A percentile compares a stretch with the other conserved stretches of the same genome.
Evolutionary conservation across 2,888 invertebrate species (phyloP).

Genomic region (Agonopterix heracliana): DNA sequence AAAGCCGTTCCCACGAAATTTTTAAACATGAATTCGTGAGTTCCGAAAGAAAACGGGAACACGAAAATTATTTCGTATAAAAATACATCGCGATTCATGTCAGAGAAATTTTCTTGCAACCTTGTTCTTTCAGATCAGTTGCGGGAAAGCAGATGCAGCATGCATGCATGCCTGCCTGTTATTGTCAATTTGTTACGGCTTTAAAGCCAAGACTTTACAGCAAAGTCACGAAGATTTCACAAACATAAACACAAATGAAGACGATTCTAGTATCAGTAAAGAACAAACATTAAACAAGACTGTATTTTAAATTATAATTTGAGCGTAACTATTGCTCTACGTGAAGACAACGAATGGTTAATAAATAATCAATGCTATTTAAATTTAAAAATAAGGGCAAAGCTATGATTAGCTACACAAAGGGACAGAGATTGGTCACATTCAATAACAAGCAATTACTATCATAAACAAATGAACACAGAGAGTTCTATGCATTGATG

Average conservation of each 20-base stretch:
- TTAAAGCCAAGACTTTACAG: constrained; percentile 13
- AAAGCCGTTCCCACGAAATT: constrained; percentile 12
- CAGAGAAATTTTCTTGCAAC: constrained; percentile 13
- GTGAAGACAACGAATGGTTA: constrained; percentile 31
- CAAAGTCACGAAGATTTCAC: constrained; percentile 20
- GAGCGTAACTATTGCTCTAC: constrained; percentile 25
- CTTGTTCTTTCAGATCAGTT: constrained; percentile 17
- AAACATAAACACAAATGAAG: background rate
- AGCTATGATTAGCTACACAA: constrained; percentile 3
- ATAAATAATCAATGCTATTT: constrained; percentile 25
- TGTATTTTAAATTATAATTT: constrained; percentile 19
- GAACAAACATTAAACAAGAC: too few relatives aligned
- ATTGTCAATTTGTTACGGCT: constrained; percentile 28
- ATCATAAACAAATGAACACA: too few relatives aligned
- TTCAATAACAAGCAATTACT: constrained; percentile 1
- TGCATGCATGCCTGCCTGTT: constrained; percentile 20
- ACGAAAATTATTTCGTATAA: background rate
- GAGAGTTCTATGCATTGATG: too few relatives aligned
- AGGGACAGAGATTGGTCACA: constrained; percentile 9
- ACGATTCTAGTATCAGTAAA: background rate
- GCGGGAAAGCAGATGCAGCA: constrained; percentile 20
- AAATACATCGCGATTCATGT: constrained; percentile 12
- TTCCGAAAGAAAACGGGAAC: background rate
- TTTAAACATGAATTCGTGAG: background rate
- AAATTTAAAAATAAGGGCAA: constrained; percentile 5